phyloP scores from a whole-genome alignment of 1,140 invertebrate species.

The Drosophila rufa region DNA sequence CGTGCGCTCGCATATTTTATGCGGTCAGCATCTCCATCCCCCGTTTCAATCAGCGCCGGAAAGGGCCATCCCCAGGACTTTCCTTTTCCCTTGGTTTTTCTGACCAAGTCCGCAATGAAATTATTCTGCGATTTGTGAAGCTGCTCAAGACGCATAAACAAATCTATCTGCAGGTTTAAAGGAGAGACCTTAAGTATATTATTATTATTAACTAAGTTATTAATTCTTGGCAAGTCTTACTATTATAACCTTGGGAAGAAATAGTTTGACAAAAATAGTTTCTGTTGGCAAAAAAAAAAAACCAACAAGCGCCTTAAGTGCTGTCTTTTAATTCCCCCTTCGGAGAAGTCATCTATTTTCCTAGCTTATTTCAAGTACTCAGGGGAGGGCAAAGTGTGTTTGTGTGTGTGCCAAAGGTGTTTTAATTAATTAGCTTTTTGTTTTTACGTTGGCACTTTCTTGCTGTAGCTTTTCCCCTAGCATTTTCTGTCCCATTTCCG shows the following conservation, averaged over 20 bases:
- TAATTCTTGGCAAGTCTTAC: neutral
- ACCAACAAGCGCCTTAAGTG: constrained; percentile 16
- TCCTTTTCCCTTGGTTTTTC: constrained; percentile 1
- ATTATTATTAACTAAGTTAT: neutral
- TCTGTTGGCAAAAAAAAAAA: neutral
- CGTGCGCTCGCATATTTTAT: constrained; percentile 78
- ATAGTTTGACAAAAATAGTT: constrained; percentile 1
- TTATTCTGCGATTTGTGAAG: constrained; percentile 55
- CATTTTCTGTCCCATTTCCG: constrained; percentile 32
- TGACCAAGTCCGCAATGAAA: constrained; percentile 33
- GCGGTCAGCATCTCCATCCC: constrained; percentile 27
- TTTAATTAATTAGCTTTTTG: constrained; percentile 84
- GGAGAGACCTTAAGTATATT: neutral
- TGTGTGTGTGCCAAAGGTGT: constrained; percentile 57
- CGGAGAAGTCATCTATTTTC: constrained; percentile 38
- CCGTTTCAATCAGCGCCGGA: constrained; percentile 65
- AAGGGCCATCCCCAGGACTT: constrained; percentile 31
- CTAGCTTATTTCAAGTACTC: constrained; percentile 39
- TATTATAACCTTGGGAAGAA: no score
- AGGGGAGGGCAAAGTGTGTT: neutral
- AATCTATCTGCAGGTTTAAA: neutral
- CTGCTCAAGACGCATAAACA: neutral
- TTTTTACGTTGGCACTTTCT: constrained; percentile 73
- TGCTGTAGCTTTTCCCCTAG: constrained; percentile 17
- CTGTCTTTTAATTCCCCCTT: constrained; percentile 6